phyloP scores from a whole-genome alignment of 2,888 invertebrate species.

The Xanthia togata region DNA sequence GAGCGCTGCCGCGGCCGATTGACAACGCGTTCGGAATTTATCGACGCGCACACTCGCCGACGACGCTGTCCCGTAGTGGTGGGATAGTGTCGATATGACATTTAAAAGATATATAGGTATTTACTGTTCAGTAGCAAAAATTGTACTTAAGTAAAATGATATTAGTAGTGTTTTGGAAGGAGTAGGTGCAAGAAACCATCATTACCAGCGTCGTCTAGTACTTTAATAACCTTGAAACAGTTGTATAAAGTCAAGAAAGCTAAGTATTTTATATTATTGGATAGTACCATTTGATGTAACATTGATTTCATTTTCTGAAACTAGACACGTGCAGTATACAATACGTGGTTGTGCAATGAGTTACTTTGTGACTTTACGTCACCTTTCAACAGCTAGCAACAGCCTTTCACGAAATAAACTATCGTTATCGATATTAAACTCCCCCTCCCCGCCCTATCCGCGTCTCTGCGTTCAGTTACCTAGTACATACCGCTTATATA shows the following conservation, averaged over 20 bases:
- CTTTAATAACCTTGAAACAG: background rate
- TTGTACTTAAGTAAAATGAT: background rate
- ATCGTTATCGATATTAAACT: constrained; percentile 39
- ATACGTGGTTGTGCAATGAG: background rate
- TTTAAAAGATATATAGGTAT: background rate
- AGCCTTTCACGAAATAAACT: background rate
- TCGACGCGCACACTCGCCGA: constrained; percentile 88
- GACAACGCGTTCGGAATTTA: constrained; percentile 90
- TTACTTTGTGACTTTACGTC: background rate
- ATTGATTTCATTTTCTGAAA: background rate
- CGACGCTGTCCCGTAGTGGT: constrained; percentile 62
- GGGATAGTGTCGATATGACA: constrained; percentile 63
- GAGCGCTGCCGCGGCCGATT: constrained; percentile 87
- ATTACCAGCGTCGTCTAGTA: background rate
- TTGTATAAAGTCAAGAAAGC: background rate
- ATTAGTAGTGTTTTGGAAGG: background rate
- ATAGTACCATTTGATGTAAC: background rate
- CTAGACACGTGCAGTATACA: background rate
- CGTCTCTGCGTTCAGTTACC: constrained; percentile 76
- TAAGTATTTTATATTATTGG: background rate
- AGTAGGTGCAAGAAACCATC: background rate
- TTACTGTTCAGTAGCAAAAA: background rate
- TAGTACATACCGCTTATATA: constrained; percentile 79
- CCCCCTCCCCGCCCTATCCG: constrained; percentile 65
- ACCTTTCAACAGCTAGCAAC: background rate